Evolutionary conservation across 1,140 invertebrate genomes (phyloP).

Genomic region (Platorchestia sp.): DNA sequence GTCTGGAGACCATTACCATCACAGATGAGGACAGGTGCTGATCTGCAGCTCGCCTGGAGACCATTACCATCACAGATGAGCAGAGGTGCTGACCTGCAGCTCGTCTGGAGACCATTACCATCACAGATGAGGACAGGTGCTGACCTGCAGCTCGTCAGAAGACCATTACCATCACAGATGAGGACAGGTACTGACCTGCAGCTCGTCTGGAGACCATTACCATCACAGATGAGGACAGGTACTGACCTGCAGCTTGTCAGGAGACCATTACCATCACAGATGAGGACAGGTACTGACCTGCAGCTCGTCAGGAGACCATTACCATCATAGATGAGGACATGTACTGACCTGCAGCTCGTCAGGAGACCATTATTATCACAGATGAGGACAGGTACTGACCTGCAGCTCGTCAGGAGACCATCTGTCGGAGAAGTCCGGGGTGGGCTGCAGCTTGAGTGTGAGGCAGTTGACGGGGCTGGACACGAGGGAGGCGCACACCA

Average conservation of each 20-base stretch:
- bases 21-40: constrained; percentile 61
- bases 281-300: constrained; percentile 70
- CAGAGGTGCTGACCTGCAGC: constrained; percentile 70
- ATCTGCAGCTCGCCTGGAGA: constrained; percentile 86
- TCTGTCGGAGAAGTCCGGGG: constrained; percentile 86
- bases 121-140: not conserved
- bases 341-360: constrained; percentile 92
- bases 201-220: constrained; percentile 87
- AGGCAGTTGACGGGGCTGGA: constrained; percentile 62
- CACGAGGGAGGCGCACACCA: constrained; percentile 60
- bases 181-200: constrained; percentile 76
- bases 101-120: not conserved
- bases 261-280: not conserved
- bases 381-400: constrained; percentile 71
- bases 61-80: constrained; percentile 76
- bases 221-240: not conserved
- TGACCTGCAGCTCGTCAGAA: constrained; percentile 86
- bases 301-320: not conserved
- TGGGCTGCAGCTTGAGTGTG: constrained; percentile 83
- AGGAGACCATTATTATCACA: constrained; percentile 75
- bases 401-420: constrained; percentile 89
- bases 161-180: too few species aligned
- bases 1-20: constrained; percentile 86
- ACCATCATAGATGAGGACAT: not conserved
- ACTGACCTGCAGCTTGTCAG: constrained; percentile 70